Percentiles rank a stretch among this genome's conserved stretches.
These are phyloP conservation scores for Orius insidiosus DNA, from an alignment of 1,140 invertebrate genomes.

Conservation along the genomic window DNA sequence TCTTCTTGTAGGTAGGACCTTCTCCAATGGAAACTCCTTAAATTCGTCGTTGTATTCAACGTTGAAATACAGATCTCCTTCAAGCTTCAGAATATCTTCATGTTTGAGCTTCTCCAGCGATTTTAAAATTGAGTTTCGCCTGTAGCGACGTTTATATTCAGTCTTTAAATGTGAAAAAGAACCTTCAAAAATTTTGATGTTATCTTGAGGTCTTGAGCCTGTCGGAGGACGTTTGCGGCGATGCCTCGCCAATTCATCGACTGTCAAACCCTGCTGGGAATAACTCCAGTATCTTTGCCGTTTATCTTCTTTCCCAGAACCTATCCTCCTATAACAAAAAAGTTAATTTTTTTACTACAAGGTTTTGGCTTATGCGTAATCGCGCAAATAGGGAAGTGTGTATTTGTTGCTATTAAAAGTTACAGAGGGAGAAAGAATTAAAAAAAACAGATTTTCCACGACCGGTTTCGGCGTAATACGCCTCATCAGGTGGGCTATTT, in stretches of 20 bases:
- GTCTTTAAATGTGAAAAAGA: conserved; percentile 16
- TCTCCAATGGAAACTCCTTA: conserved; percentile 9
- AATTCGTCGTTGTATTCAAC: conserved; percentile 18
- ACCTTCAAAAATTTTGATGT: conserved; percentile 10
- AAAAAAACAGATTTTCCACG: no score
- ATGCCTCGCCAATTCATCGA: conserved; percentile 16
- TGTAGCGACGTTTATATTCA: conserved; percentile 16
- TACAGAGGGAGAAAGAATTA: no score
- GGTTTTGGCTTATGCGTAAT: no score
- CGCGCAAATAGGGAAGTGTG: no score
- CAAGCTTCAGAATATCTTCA: conserved; percentile 13
- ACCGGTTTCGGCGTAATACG: no score
- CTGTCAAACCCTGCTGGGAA: conserved; percentile 12
- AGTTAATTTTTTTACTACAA: no score
- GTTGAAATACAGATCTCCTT: conserved; percentile 14
- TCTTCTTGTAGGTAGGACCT: neutral
- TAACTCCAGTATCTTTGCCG: conserved; percentile 9
- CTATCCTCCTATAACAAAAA: conserved; percentile 4
- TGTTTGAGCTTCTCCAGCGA: conserved; percentile 5
- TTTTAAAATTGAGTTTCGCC: conserved; percentile 9
- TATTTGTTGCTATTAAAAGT: no score
- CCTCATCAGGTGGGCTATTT: no score
- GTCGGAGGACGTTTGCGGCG: conserved; percentile 10
- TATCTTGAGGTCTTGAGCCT: conserved; percentile 10
- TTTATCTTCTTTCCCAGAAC: conserved; percentile 1